Percentiles rank a stretch among this genome's conserved stretches.
Conservation (phyloP, 92 coral and sea anemone species). For the Porites divaricata region DNA sequence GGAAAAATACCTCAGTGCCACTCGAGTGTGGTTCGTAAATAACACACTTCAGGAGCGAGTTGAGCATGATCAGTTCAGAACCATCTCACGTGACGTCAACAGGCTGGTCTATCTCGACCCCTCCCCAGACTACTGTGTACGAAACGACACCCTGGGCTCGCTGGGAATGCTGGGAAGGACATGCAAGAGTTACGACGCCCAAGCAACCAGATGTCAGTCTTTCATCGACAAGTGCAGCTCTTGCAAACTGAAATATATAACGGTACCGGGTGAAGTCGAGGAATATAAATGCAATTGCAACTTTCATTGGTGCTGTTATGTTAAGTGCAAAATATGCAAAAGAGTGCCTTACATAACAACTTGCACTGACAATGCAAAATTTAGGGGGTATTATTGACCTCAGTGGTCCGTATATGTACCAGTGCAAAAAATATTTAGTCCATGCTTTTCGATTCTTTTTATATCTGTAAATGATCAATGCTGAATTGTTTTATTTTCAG, state of each 20-base stretch:
- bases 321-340: background rate
- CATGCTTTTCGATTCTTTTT: no score
- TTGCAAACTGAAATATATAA: background rate
- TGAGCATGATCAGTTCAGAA: conserved; percentile 16
- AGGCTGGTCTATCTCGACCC: conserved; percentile 11
- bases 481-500: no score
- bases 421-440: no score
- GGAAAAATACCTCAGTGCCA: background rate
- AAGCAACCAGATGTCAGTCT: background rate
- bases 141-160: background rate
- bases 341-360: background rate
- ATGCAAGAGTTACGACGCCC: background rate
- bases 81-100: conserved; percentile 33
- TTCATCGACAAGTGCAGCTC: background rate
- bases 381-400: no score
- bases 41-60: conserved; percentile 45
- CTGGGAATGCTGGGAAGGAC: background rate
- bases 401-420: no score
- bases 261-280: background rate
- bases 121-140: background rate
- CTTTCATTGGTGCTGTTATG: background rate
- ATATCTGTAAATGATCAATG: no score
- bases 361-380: background rate
- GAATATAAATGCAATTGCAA: background rate
- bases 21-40: conserved; percentile 50